phyloP scores from a whole-genome alignment of 2,113 vertebrate species.

The Meleagris gallopavo region DNA sequence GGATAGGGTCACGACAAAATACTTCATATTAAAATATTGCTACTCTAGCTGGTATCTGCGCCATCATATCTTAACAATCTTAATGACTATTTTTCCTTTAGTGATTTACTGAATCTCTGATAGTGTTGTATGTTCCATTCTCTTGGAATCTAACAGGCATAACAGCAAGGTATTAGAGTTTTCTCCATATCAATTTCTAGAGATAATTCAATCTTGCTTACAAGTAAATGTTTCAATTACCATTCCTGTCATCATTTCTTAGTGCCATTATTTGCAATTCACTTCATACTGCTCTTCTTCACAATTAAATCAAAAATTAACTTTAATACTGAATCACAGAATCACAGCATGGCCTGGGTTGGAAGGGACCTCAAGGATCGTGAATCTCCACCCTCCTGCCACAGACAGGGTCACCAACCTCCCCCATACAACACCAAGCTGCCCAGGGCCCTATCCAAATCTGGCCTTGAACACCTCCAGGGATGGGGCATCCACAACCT shows the following conservation, averaged over 20 bases:
- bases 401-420: too few species aligned
- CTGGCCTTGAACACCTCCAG: too few species aligned
- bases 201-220: not conserved
- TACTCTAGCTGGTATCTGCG: not conserved
- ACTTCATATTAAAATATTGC: not conserved
- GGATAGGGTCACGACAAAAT: not conserved
- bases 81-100: not conserved
- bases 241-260: not conserved
- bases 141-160: not conserved
- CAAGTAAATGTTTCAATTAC: not conserved
- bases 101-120: not conserved
- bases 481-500: too few species aligned
- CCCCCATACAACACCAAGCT: too few species aligned
- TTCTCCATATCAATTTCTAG: not conserved
- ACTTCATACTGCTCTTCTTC: not conserved
- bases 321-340: not conserved
- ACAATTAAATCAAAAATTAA: not conserved
- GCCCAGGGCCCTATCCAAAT: too few species aligned
- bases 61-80: not conserved
- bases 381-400: too few species aligned
- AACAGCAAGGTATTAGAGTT: not conserved
- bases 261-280: not conserved
- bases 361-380: too few species aligned
- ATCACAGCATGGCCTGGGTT: too few species aligned
- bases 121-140: not conserved